A percentile compares a stretch with the other conserved stretches of the same genome.
Evolutionary conservation across 2,797 vertebrate species (phyloP).

Genomic region (Rhinatrema bivittatum): DNA sequence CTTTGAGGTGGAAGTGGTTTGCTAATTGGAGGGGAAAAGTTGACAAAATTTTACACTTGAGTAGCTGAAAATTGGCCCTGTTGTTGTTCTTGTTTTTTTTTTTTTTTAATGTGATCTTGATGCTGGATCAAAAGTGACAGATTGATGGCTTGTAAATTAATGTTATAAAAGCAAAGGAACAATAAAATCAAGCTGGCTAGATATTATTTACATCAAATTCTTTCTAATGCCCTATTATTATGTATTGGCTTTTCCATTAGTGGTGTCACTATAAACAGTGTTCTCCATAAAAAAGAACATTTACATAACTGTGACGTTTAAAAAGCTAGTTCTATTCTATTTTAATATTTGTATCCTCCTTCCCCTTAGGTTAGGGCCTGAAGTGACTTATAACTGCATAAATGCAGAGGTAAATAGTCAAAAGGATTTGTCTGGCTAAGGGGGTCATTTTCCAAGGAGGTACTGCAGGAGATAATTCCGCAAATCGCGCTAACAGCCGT

Average conservation of each 20-base stretch:
- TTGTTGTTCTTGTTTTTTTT: too few species aligned
- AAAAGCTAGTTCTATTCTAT: background rate
- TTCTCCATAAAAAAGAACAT: background rate
- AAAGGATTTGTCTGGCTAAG: too few species aligned
- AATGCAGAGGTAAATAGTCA: too few species aligned
- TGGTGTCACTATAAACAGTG: background rate
- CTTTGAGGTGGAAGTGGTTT: constrained; percentile 1
- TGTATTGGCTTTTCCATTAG: background rate
- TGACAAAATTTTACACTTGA: constrained; percentile 1
- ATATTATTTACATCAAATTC: background rate
- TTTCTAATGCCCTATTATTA: constrained; percentile 1
- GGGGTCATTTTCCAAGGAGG: too few species aligned
- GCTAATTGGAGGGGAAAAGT: constrained; percentile 1
- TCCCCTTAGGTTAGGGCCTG: too few species aligned
- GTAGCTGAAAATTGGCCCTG: background rate
- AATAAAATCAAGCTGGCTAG: constrained; percentile 5
- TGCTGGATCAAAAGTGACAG: background rate
- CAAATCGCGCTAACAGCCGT: too few species aligned
- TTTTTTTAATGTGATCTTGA: constrained; percentile 2
- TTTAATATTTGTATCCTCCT: too few species aligned
- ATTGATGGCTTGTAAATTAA: background rate
- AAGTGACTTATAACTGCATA: too few species aligned
- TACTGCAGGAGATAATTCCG: too few species aligned
- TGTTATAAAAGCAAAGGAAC: background rate
- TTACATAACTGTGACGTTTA: background rate